Evolutionary conservation across 2,113 vertebrate species (phyloP).

Genomic region (Petroica traversi): DNA sequence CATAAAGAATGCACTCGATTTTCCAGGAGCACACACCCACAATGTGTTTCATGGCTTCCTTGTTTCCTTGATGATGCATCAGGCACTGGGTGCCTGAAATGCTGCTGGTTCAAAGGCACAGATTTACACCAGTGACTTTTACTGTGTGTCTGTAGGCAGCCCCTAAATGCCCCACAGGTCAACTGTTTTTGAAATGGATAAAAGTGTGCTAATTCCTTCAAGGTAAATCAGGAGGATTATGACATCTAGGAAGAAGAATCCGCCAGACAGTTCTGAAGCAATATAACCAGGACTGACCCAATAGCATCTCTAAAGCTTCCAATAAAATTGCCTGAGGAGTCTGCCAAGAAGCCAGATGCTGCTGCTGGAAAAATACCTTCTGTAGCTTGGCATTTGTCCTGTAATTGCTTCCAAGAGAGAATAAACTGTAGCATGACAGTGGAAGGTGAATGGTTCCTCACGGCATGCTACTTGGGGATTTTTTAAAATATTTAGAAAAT

Average conservation of each 20-base stretch:
- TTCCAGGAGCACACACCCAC: neutral
- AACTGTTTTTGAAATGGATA: slow-evolving; percentile 20
- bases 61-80: neutral
- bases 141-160: neutral
- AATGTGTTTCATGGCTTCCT: neutral
- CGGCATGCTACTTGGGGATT: slow-evolving; percentile 14
- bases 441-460: slow-evolving; percentile 44
- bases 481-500: neutral
- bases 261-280: slow-evolving; percentile 41
- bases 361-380: slow-evolving; percentile 80
- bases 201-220: slow-evolving; percentile 46
- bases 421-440: slow-evolving; percentile 53
- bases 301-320: slow-evolving; percentile 63
- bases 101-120: neutral
- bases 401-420: slow-evolving; percentile 75
- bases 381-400: slow-evolving; percentile 74
- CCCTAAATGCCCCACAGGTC: slow-evolving; percentile 19
- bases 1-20: neutral
- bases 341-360: slow-evolving; percentile 84
- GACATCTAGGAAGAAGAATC: slow-evolving; percentile 31
- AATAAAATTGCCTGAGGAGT: slow-evolving; percentile 70
- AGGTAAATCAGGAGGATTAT: slow-evolving; percentile 41
- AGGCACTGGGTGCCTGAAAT: neutral
- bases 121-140: slow-evolving; percentile 26
- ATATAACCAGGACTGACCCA: slow-evolving; percentile 66